Conservation (phyloP, 2,888 invertebrate species). For the Saturnia japonica region DNA sequence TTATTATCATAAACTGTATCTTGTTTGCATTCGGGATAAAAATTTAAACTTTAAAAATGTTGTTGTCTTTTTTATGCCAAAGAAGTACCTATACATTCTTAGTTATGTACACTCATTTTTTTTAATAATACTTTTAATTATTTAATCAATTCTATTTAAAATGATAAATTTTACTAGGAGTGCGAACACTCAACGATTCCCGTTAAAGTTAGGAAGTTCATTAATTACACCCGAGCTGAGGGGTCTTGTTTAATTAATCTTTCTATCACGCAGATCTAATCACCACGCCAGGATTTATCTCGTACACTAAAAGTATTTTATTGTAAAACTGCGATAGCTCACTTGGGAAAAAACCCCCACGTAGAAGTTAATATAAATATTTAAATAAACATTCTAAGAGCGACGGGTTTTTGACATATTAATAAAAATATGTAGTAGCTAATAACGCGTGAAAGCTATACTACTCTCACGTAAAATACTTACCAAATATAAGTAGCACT, state of each 20-base stretch:
- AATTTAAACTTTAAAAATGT: too few relatives aligned
- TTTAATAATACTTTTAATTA: not conserved
- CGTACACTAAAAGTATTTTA: constrained; percentile 3
- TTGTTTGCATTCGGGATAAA: too few relatives aligned
- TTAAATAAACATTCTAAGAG: not conserved
- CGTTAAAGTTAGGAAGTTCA: constrained; percentile 43
- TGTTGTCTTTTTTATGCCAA: too few relatives aligned
- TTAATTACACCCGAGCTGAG: constrained; percentile 48
- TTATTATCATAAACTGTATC: too few relatives aligned
- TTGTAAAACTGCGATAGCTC: not conserved
- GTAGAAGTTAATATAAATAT: not conserved
- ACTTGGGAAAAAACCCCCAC: not conserved
- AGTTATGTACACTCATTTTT: not conserved
- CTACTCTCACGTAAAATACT: not conserved
- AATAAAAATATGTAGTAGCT: not conserved
- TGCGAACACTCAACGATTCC: constrained; percentile 24
- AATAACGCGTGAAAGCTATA: not conserved
- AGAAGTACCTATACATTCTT: too few relatives aligned
- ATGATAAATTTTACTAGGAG: not conserved
- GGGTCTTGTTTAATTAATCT: constrained; percentile 50
- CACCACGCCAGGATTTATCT: constrained; percentile 20
- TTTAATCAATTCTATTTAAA: not conserved
- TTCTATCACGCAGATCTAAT: constrained; percentile 42
- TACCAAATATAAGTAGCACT: not conserved
- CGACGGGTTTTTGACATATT: not conserved